Base-by-base conservation (phyloP, 2,888 invertebrate genomes). In the Pristionchus mayeri region DNA sequence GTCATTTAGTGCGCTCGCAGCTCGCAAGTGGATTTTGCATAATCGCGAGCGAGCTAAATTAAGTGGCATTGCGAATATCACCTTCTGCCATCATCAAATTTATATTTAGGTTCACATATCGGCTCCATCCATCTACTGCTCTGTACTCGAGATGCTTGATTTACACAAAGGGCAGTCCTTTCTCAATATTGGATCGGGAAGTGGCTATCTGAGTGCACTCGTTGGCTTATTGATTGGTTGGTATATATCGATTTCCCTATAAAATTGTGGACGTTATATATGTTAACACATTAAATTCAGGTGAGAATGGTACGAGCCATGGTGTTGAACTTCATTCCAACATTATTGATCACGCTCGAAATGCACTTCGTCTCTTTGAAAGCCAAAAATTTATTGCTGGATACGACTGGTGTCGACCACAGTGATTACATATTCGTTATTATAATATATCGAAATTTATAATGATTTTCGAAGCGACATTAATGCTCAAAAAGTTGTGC, bases 121-220 rank as follows among this genome's bases (percentile, higher is more conserved):
- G 4, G 80, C 80, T 24, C 54, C 54, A n/a, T 57, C 80, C 16
- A 80, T 80, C n/a, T 80, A 80, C 27, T 40, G 44, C 18, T 2
- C 2, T 9, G 80, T 57, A 9, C 57, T 80, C 18, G 57, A 80
- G 24, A 24, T 57, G 40, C 80, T 80, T 24, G 57, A 57, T 37
- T 6, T 80, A 4, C 40, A 80, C 21, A 34, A 30, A 24, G 57
- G 57, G 0, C 37, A 37, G 16, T 57, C 57, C 9, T 80, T 80
- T 37, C 57, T 80, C 40, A 80, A 80, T 40, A 50, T 80, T 27
- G 80, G 80, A 57, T 80, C 80, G 37, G 80, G 80, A 34, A 80
- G 57, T 13, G 80, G 80, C n/a, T 80, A 57, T 37, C 40, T 80
- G 24, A 40, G 40, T 21, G n/a, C 57, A 3, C 13, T 80, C 16